Evolutionary conservation across 1,140 invertebrate species (phyloP), one percentile per base, ranked within the genome.

Genomic region (Myzus persicae): DNA sequence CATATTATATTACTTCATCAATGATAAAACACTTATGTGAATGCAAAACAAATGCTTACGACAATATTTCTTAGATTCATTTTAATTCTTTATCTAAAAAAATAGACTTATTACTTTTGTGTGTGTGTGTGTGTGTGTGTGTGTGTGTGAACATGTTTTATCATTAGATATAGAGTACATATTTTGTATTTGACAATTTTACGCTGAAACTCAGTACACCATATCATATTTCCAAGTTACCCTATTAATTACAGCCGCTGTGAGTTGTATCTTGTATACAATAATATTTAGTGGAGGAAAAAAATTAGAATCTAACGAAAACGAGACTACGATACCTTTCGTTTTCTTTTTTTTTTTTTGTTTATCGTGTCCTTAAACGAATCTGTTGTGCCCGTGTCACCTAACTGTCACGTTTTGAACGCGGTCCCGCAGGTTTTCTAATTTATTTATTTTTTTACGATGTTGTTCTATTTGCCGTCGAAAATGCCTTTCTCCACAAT

Each of bases 401-500:
- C 31, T 76, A 76, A 76, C 59, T 76, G 59, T 76, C 59, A 76
- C 59, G 59, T 76, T n/a, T 76, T n/a, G 31, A 76, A 36, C 31
- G n/a, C 31, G 59, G 31, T 76, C 59, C 14, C 31, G 11, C 59
- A 67, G 59, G 59, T 76, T 76, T 76, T 76, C 59, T 76, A 76
- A 76, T 76, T 76, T 76, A 76, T 76, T 76, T 76, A 76, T 76
- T 76, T 76, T n/a, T 76, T 76, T 76, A 76, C 59, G 14, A 76
- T 76, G 59, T 76, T 76, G n/a, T 36, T 76, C 36, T 67, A 67
- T 67, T 67, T n/a, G 59, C 31, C 59, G 3, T 76, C 59, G 31
- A 76, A 76, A 51, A 76, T n/a, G 1, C 4, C 59, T 18, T n/a
- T 76, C 31, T 20, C 31, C 31, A 4, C 31, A n/a, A 36, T 76